phyloP scores from a whole-genome alignment of 2,113 vertebrate genomes.

The Butorides virescens region DNA sequence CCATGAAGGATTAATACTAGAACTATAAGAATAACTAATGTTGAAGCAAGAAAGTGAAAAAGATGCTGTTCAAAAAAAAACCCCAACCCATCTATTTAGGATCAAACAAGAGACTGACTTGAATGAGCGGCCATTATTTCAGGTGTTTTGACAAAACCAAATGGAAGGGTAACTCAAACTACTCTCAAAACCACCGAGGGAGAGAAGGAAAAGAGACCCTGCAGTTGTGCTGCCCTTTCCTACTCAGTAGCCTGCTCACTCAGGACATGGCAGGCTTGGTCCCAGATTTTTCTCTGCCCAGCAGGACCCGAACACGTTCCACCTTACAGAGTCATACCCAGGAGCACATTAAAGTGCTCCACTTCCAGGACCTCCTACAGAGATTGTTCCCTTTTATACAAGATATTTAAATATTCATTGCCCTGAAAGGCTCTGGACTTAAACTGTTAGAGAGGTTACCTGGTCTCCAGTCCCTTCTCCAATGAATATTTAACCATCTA shows the following conservation, averaged over 20 bases:
- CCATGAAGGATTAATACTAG: not conserved
- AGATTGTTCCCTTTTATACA: not conserved
- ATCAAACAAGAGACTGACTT: not conserved
- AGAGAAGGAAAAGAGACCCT: not conserved
- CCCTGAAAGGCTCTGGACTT: not conserved
- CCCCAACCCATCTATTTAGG: not conserved
- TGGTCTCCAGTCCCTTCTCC: slow-evolving; percentile 17
- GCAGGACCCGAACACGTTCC: not conserved
- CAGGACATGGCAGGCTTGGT: not conserved
- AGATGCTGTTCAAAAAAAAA: not conserved
- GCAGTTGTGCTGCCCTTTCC: not conserved
- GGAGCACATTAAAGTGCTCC: not conserved
- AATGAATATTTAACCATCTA: slow-evolving; percentile 41
- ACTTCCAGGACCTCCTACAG: slow-evolving; percentile 7
- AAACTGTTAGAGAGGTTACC: not conserved
- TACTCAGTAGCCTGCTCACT: not conserved
- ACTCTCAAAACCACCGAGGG: not conserved
- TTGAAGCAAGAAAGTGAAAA: not conserved
- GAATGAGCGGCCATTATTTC: not conserved
- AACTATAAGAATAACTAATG: not conserved
- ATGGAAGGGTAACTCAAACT: not conserved
- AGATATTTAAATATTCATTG: slow-evolving; percentile 30
- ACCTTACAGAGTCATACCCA: not conserved
- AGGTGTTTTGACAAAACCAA: not conserved
- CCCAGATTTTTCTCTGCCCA: not conserved